A percentile compares a stretch with the other conserved stretches of the same genome.
These are phyloP conservation scores for Hydrochoerus hydrochaeris DNA, from an alignment of 2,113 vertebrate species.

Conservation along the genomic window DNA sequence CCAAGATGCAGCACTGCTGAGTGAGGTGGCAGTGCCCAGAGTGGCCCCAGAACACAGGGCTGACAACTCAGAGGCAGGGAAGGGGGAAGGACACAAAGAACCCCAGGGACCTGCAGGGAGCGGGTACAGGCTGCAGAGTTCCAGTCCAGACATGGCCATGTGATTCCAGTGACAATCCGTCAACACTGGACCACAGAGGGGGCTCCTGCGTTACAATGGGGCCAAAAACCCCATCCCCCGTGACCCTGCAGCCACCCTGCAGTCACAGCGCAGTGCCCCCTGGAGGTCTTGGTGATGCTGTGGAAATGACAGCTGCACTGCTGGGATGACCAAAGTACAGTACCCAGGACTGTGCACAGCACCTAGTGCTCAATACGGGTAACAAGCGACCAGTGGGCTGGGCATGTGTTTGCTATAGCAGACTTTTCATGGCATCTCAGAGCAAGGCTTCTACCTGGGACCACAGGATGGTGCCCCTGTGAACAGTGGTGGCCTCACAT, in stretches of 20 bases:
- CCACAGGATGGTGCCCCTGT: not conserved
- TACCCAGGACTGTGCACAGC: not conserved
- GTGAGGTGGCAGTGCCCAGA: not conserved
- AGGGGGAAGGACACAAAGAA: not conserved
- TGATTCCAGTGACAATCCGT: not conserved
- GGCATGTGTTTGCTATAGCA: not conserved
- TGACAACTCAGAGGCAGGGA: not conserved
- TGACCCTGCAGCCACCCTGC: not conserved
- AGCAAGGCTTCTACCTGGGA: not conserved
- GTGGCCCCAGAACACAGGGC: not conserved
- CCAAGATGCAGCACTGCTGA: not conserved
- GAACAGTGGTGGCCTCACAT: not conserved
- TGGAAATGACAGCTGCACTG: not conserved
- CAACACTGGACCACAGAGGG: too few relatives aligned
- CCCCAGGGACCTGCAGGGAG: not conserved
- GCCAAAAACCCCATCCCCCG: rapidly evolving
- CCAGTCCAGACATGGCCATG: too few relatives aligned
- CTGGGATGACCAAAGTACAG: not conserved
- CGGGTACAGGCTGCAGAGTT: not conserved
- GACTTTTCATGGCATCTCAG: not conserved
- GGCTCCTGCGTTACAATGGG: too few relatives aligned
- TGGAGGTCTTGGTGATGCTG: not conserved
- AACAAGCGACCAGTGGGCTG: rapidly evolving
- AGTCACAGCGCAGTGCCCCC: not conserved
- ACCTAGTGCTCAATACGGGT: not conserved